A percentile compares a stretch with the other conserved stretches of the same genome.
phyloP scores from a whole-genome alignment of 1,140 invertebrate species.

The Danaus plexippus region DNA sequence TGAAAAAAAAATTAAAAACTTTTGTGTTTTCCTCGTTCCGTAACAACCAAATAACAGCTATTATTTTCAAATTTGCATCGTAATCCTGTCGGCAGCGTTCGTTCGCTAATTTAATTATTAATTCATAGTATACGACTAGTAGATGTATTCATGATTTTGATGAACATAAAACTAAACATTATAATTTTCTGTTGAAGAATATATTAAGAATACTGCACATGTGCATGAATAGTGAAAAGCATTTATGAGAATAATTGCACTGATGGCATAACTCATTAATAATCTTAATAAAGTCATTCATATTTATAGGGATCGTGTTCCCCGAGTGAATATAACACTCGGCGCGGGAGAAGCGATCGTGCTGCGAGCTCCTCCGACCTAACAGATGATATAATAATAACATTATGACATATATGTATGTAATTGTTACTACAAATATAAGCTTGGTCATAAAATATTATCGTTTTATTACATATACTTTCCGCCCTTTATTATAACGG shows the following conservation, averaged over 20 bases:
- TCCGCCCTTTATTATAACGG: conserved; percentile 68
- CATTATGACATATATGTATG: too few species aligned
- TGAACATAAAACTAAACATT: too few species aligned
- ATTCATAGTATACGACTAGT: neutral
- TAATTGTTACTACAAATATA: too few species aligned
- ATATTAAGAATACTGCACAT: neutral
- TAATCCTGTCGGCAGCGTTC: neutral
- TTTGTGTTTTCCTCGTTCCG: neutral
- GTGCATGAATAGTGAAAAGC: neutral
- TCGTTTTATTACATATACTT: too few species aligned
- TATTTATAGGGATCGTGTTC: neutral
- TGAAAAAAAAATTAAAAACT: too few species aligned
- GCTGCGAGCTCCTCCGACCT: conserved; percentile 10
- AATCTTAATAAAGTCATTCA: conserved; percentile 11
- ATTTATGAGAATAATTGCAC: neutral
- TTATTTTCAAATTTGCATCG: neutral
- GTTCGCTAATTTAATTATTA: neutral
- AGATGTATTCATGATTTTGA: too few species aligned
- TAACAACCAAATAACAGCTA: neutral
- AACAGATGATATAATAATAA: neutral
- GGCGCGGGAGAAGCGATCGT: conserved; percentile 16
- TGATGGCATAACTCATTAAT: neutral
- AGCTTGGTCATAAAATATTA: too few species aligned
- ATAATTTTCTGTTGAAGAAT: neutral
- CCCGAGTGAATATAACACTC: conserved; percentile 5